A percentile compares a stretch with the other conserved stretches of the same genome.
These are phyloP conservation scores for Lethenteron camtschaticum DNA, from an alignment of 2,113 vertebrate species.

Conservation along the genomic window DNA sequence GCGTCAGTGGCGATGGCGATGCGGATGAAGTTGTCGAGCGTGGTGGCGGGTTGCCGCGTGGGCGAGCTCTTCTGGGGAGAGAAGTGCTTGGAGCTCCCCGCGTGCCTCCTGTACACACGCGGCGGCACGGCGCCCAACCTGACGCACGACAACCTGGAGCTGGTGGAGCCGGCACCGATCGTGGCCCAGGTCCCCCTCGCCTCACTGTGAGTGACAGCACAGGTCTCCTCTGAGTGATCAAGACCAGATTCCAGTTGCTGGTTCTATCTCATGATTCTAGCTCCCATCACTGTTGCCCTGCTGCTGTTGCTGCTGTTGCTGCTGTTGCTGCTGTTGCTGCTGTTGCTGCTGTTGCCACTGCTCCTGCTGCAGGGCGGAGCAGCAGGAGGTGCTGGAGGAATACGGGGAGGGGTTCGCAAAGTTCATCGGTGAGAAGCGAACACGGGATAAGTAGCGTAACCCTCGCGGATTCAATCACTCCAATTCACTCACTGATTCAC, in stretches of 20 bases:
- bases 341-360: not conserved
- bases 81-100: conserved; percentile 37
- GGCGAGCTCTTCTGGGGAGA: conserved; percentile 34
- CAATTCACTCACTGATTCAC: too few species aligned
- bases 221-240: too few species aligned
- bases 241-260: too few species aligned
- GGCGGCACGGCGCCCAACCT: conserved; percentile 58
- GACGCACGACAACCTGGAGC: conserved; percentile 42
- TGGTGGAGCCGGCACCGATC: conserved; percentile 30
- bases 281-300: too few species aligned
- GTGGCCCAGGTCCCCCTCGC: conserved; percentile 48
- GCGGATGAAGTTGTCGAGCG: conserved; percentile 37
- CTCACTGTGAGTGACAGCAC: conserved; percentile 30
- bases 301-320: too few species aligned
- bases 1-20: conserved; percentile 16
- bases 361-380: conserved; percentile 38
- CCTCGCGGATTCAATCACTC: too few species aligned
- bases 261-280: too few species aligned
- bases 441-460: too few species aligned
- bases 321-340: too few species aligned
- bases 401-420: conserved; percentile 61
- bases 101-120: conserved; percentile 62
- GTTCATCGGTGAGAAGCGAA: conserved; percentile 52
- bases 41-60: conserved; percentile 34
- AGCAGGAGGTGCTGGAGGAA: conserved; percentile 66